Base-by-base conservation (phyloP, 2,797 vertebrate genomes). In the Mycteria americana region DNA sequence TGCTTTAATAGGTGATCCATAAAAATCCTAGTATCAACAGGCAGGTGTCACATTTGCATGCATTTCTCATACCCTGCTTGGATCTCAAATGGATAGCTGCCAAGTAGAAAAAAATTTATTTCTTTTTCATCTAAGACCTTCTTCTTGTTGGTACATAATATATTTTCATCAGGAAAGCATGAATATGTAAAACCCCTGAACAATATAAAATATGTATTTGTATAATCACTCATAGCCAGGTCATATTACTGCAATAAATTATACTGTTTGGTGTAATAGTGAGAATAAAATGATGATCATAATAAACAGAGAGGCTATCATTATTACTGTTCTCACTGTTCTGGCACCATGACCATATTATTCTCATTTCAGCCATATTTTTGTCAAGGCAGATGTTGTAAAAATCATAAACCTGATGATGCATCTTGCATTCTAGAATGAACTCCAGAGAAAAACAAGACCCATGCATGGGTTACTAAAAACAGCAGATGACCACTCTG, bases 61-160 rank as follows among this genome's bases (percentile, higher is more conserved):
- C 92, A 53, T 96, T 95, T 94, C 94, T 84, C 43, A 51, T 78
- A 94, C 18, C 4, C 88, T 92, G 76, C 85, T 86, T 59, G 91
- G 76, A 90, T 95, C 92, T 85, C 46, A 76, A 94, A 95, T 83
- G 86, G 88, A 72, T 80, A 91, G 84, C 80, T 97, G 94, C 93
- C 97, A 97, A 97, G 94, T 85, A 97, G 89, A 91, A 96, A 75
- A 97, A 92, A 97, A 93, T 95, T 90, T 85, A 68, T 85, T 80
- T 77, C 43, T 56, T 70, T 93, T 54, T 65, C 50, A 73, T 95
- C 89, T 89, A 94, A 94, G 95, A 96, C 39, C 82, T 92, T 91
- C 51, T 76, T 54, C 90, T 94, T 72, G 56, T 75, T 85, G 79
- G 73, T 63, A 85, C 63, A 87, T 93, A 95, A 95, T 90, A 84